Conservation (phyloP, 2,113 vertebrate genomes). For the Gallinago media region DNA sequence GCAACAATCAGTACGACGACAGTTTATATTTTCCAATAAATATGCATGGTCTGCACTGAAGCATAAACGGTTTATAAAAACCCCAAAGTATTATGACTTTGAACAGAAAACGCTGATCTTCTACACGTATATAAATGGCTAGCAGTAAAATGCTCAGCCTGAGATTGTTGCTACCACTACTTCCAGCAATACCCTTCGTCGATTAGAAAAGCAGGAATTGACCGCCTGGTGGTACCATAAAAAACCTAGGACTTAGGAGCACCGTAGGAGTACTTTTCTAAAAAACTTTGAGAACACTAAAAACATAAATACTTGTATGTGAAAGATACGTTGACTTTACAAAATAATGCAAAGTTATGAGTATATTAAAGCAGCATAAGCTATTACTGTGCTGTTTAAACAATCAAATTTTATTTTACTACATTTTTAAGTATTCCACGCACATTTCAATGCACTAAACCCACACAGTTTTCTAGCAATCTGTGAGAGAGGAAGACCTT, state of each 20-base stretch:
- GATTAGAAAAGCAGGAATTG: neutral
- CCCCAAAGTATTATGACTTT: neutral
- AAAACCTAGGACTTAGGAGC: neutral
- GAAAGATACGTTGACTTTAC: neutral
- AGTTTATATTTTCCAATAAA: neutral
- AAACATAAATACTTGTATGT: neutral
- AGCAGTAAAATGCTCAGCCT: neutral
- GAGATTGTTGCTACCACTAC: neutral
- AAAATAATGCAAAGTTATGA: neutral
- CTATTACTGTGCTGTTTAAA: neutral
- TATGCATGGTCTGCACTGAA: neutral
- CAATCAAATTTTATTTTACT: neutral
- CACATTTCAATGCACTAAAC: neutral
- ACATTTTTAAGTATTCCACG: neutral
- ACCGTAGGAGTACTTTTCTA: neutral
- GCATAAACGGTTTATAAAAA: neutral
- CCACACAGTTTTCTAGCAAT: neutral
- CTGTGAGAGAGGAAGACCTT: neutral
- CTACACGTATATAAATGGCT: neutral
- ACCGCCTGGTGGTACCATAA: neutral
- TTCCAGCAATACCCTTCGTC: neutral
- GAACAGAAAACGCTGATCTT: neutral
- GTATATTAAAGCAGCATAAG: neutral
- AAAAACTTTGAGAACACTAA: neutral
- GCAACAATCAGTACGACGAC: neutral